These are phyloP conservation scores for Pectinophora gossypiella DNA, from an alignment of 1,140 invertebrate genomes.

Conservation along the genomic window DNA sequence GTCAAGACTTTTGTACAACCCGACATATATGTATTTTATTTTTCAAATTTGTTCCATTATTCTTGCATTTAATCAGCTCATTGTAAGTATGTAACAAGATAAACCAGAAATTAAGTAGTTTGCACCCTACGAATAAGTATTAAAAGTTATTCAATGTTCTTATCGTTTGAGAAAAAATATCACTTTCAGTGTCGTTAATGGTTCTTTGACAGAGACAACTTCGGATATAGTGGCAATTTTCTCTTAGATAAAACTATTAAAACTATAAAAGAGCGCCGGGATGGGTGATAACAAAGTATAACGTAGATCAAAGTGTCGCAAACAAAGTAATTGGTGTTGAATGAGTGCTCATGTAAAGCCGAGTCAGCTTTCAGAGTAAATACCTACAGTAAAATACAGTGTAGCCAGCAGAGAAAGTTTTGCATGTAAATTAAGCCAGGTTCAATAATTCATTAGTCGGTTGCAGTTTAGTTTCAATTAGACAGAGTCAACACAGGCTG, in stretches of 20 bases:
- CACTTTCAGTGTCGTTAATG: no score
- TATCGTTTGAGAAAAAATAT: no score
- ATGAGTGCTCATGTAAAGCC: not conserved
- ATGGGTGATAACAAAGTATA: conserved; percentile 15
- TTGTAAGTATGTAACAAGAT: no score
- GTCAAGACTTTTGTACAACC: no score
- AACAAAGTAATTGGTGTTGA: conserved; percentile 20
- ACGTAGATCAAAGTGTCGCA: conserved; percentile 11
- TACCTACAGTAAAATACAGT: not conserved
- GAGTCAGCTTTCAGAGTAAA: not conserved
- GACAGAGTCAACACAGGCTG: conserved; percentile 26
- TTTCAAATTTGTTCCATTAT: no score
- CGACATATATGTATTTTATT: no score
- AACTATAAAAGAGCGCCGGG: conserved; percentile 13
- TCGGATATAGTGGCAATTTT: conserved; percentile 20
- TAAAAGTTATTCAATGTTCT: no score
- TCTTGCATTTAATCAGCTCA: no score
- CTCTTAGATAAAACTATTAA: conserved; percentile 26
- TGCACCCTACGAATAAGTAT: no score
- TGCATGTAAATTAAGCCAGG: conserved; percentile 11
- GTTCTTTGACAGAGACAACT: no score
- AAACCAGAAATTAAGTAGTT: no score
- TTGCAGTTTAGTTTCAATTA: conserved; percentile 39
- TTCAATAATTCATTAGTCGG: conserved; percentile 21
- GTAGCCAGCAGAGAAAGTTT: not conserved